These are phyloP conservation scores for Nephila pilipes DNA, from an alignment of 1,140 invertebrate species.

Conservation along the genomic window DNA sequence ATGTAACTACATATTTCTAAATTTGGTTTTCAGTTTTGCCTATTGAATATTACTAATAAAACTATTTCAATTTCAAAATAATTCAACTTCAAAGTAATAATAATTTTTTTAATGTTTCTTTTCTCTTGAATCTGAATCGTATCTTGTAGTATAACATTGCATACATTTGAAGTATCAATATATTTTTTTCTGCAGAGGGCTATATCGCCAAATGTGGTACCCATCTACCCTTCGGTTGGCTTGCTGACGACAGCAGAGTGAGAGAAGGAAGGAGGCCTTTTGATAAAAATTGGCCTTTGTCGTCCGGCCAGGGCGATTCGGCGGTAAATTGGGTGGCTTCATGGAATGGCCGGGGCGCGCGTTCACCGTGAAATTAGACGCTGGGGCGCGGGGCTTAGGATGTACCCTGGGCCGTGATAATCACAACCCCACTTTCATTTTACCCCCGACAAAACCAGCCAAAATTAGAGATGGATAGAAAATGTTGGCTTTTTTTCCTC, in stretches of 20 bases:
- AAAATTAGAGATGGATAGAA: constrained; percentile 76
- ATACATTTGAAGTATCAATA: neutral
- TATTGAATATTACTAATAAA: no score
- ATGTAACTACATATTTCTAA: no score
- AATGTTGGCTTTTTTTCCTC: constrained; percentile 60
- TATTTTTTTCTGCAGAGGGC: neutral
- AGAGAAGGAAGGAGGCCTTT: constrained; percentile 33
- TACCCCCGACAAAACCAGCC: constrained; percentile 51
- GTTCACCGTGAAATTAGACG: constrained; percentile 77
- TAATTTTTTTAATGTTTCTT: no score
- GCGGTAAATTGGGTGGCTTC: constrained; percentile 77
- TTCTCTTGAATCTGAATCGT: no score
- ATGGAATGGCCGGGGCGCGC: constrained; percentile 69
- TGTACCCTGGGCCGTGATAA: constrained; percentile 74
- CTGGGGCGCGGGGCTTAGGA: constrained; percentile 70
- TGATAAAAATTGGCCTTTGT: constrained; percentile 77
- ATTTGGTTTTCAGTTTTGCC: no score
- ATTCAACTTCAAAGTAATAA: no score
- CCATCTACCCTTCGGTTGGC: constrained; percentile 14
- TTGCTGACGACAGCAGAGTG: constrained; percentile 69
- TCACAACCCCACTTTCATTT: constrained; percentile 62
- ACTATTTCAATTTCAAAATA: no score
- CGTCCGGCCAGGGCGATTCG: constrained; percentile 76
- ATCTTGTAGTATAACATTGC: no score
- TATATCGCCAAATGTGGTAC: constrained; percentile 50